These are phyloP conservation scores for Colletes latitarsis DNA, from an alignment of 1,140 invertebrate genomes.

Conservation along the genomic window DNA sequence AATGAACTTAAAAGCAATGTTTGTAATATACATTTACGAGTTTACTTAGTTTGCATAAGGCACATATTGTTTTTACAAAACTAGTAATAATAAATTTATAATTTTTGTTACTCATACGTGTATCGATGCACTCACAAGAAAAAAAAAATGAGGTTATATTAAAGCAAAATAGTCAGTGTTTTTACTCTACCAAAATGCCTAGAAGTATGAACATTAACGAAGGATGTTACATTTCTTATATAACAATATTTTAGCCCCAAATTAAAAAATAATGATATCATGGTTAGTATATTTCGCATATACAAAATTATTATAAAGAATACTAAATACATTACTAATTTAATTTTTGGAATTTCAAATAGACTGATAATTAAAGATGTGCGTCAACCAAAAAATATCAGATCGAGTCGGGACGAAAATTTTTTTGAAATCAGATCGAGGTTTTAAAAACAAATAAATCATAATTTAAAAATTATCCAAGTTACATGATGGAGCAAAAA, in stretches of 20 bases:
- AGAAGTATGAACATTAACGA: neutral
- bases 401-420: too few species aligned
- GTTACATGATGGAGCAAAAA: too few species aligned
- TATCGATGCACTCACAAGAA: slow-evolving; percentile 15
- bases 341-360: neutral
- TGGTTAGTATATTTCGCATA: slow-evolving; percentile 2
- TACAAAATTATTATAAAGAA: slow-evolving; percentile 18
- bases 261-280: neutral
- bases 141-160: slow-evolving; percentile 8
- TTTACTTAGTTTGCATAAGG: slow-evolving; percentile 34
- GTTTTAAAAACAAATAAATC: too few species aligned
- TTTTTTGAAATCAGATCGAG: too few species aligned
- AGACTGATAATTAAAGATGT: neutral
- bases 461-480: too few species aligned
- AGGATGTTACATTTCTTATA: slow-evolving; percentile 12
- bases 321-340: slow-evolving; percentile 23
- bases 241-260: slow-evolving; percentile 11
- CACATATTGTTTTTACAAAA: slow-evolving; percentile 23
- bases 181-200: neutral
- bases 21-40: slow-evolving; percentile 34
- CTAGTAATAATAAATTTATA: slow-evolving; percentile 37
- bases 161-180: neutral
- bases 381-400: too few species aligned
- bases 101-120: slow-evolving; percentile 42
- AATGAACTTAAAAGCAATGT: slow-evolving; percentile 16